Base-by-base conservation (phyloP, 2,113 vertebrate genomes). In the Sapajus apella region DNA sequence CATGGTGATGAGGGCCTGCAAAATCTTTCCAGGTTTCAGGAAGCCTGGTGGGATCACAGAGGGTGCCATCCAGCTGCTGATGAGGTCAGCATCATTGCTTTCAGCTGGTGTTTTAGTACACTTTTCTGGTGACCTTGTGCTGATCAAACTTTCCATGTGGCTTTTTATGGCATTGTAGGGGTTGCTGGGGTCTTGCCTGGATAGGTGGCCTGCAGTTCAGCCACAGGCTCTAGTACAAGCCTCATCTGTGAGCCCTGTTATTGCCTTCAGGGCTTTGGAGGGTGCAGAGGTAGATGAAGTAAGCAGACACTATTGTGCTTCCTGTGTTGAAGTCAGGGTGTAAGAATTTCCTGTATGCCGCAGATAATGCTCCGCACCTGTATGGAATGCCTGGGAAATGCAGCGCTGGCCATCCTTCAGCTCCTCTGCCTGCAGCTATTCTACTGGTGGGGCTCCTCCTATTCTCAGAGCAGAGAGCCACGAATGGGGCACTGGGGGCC, bases 261-360 rank as follows among this genome's bases (percentile, higher is more conserved):
- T 25, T 27, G 9, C 73, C 6, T 12, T 11, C 45, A 45, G 32
- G 68, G 70, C 50, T 70, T 58, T 47, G 76, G 45, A 58, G 56
- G 55, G 30, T 11, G 2, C 47, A 7, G 55, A 40, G 61, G 25
- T 77, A 35, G 64, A 23, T 80, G 93, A 85, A 82, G 61, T 43
- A 32, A 85, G 66, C 3, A 9, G 82, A 55, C 32, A 0, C 56
- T 47, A 1, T 80, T 66, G 30, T 40, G 82, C 91, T 96, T 98
- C 91, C 96, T 68, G 88, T 76, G 79, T 27, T 95, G 96, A 45
- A 35, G 66, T 92, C 86, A 61, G 93, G 43, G 50, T 8, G 40
- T 12, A 56, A 83, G 27, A 86, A 84, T 95, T 95, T 97, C 96
- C 98, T 40, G 30, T 93, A 94, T 64, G 75, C 83, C 87, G 45